Base-by-base conservation (phyloP, 2,797 vertebrate species). In the Epinephelus coioides region DNA sequence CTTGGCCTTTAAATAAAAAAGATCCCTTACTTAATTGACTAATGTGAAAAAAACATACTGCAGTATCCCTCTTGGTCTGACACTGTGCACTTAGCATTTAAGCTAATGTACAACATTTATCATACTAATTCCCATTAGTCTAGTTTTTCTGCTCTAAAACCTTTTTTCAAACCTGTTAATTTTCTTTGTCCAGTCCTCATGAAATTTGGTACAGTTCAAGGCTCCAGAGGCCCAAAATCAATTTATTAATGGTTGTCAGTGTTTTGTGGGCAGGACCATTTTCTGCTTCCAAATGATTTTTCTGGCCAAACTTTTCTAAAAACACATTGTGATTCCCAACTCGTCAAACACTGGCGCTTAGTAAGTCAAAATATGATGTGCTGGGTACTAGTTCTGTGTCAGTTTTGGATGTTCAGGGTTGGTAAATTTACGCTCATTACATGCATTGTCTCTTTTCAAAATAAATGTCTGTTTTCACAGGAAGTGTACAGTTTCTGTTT, bases 21-120 rank as follows among this genome's bases (percentile, higher is more conserved):
- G 38, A 12, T 12, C 5, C 6, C 4, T 78, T 44, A 18, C 30
- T 50, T 54, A 66, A 43, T 40, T 49, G 59, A 38, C 50, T 44
- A 11, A 47, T 49, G 43, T 40, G 9, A 27, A 70, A 63, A 64
- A 0, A 44, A 38, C 51, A 17, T 30, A 13, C 17, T 19, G 60
- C 30, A 55, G 51, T 43, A 27, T 30, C 2, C 34, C 54, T 46
- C 19, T 34, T 60, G 38, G 27, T 43, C 19, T 64, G 44, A 57
- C 21, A 46, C n/a, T 47, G 38, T 34, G 61, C 15, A 47, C 25
- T 23, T 64, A 27, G 3, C 43, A 40, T 78, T 64, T 11, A 56
- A 49, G 21, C 38, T 63, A 55, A 63, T 63, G 30, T 34, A 70
- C 56, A 21, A 47, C n/a, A 69, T 69, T 40, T 54, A 62, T 78